phyloP scores from a whole-genome alignment of 2,888 invertebrate species.

The Campaea margaritaria region DNA sequence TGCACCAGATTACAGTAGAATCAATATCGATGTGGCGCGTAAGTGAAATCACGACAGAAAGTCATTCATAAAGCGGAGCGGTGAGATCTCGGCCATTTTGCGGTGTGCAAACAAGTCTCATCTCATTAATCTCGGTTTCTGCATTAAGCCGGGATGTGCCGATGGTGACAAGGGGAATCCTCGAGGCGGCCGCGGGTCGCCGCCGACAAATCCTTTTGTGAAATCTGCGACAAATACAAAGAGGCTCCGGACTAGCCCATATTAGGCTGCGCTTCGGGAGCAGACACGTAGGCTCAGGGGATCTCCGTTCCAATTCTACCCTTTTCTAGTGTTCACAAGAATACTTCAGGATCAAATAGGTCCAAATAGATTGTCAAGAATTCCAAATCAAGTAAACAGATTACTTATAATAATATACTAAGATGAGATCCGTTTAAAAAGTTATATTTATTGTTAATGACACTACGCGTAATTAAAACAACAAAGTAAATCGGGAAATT shows the following conservation, averaged over 20 bases:
- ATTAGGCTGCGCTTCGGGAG: conserved; percentile 38
- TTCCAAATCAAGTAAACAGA: too few relatives aligned
- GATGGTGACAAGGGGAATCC: conserved; percentile 78
- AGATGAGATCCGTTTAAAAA: too few relatives aligned
- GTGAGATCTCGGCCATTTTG: conserved; percentile 47
- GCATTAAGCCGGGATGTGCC: conserved; percentile 79
- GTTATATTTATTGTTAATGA: neutral
- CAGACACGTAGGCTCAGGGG: conserved; percentile 29
- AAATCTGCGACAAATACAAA: conserved; percentile 72
- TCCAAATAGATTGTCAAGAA: neutral
- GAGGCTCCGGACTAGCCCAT: conserved; percentile 48
- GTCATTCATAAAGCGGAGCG: conserved; percentile 53
- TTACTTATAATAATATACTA: too few relatives aligned
- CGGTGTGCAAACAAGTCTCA: conserved; percentile 59
- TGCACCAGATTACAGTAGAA: conserved; percentile 27
- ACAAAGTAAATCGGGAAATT: conserved; percentile 30
- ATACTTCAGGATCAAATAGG: neutral
- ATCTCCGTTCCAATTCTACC: conserved; percentile 21
- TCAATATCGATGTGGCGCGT: conserved; percentile 30
- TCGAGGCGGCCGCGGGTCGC: conserved; percentile 62
- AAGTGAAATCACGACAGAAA: conserved; percentile 46
- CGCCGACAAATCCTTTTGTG: conserved; percentile 74
- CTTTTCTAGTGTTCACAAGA: conserved; percentile 5
- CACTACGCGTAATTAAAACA: conserved; percentile 17
- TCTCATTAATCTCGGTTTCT: conserved; percentile 81